Evolutionary conservation across 1,140 invertebrate genomes (phyloP), one percentile per base, ranked within the genome.

Genomic region (Plectrocnemia conspersa): DNA sequence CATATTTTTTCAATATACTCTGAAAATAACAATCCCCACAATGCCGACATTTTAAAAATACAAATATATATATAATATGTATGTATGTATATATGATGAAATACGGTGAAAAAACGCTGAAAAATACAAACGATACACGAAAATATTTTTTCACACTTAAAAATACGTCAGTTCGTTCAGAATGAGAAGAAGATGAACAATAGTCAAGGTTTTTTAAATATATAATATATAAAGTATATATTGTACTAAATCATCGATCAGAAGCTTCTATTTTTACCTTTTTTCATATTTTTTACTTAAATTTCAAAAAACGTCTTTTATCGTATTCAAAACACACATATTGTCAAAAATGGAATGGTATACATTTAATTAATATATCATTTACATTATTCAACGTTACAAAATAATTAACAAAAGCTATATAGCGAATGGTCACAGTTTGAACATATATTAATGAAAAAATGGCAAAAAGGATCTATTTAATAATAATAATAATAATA

Each of bases 1-100:
- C 56, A 58, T 58, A 58, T 57, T 50, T 59, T 55, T 59, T 46
- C 47, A 55, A 59, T 59, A 59, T 59, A 59, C 53, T 59, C 58
- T 59, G 58, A 59, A 55, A 59, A 56, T 59, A 59, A 59, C 48
- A 52, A 52, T 46, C 47, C 57, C 53, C 58, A 59, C 48, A 46
- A 52, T 59, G 47, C 33, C 35, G 23, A 42, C 36, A 45, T 44
- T 41, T 13, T 27, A 15, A 38, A 29, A 29, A n/a, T 7, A 29
- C 27, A 29, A 29, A 36, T 21, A 18, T 50, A 22, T 19, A 50
- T 50, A 18, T 10, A 35, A 35, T 29, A n/a, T 29, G 27, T 29
- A 15, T 35, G 32, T 4, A 13, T 35, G 6, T 29, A 6, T 7
- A 7, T n/a, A 29, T 29, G n/a, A 29, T 35, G 32, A 13, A 4